Conservation (phyloP, 2,113 vertebrate genomes). For the Anolis sagrei region DNA sequence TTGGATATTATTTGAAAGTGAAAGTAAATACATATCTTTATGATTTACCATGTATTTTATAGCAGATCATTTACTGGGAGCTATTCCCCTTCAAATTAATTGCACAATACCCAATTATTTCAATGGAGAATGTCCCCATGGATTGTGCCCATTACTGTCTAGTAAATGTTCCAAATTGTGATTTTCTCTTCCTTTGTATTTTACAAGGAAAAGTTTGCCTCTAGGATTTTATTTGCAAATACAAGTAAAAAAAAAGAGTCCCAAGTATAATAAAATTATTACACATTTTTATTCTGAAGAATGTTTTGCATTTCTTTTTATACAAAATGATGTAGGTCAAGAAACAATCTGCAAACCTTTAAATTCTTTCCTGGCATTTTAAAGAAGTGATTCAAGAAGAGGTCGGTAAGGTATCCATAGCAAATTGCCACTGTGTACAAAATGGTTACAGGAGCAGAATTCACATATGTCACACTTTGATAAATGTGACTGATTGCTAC, state of each 20-base stretch:
- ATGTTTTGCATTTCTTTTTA: conserved; percentile 81
- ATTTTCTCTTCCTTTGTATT: not conserved
- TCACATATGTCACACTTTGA: conserved; percentile 72
- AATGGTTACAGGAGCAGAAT: conserved; percentile 72
- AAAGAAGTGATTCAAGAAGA: conserved; percentile 81
- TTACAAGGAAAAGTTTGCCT: conserved; percentile 2
- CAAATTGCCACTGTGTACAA: conserved; percentile 81
- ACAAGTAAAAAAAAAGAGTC: conserved; percentile 55
- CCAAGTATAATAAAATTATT: conserved; percentile 73
- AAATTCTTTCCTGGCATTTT: conserved; percentile 78
- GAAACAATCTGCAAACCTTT: conserved; percentile 84
- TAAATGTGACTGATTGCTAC: conserved; percentile 78
- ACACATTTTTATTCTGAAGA: conserved; percentile 80
- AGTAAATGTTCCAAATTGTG: not conserved
- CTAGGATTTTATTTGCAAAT: conserved; percentile 32
- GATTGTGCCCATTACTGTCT: not conserved
- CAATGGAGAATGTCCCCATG: not conserved
- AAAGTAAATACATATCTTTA: not conserved
- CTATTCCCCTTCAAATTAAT: not conserved
- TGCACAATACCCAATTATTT: not conserved
- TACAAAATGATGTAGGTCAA: conserved; percentile 81
- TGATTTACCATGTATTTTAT: not conserved
- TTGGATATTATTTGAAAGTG: not conserved
- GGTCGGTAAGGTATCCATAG: conserved; percentile 79
- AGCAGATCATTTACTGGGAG: not conserved